Conservation (phyloP, 2,797 vertebrate species). For the Nyctalus aviator region DNA sequence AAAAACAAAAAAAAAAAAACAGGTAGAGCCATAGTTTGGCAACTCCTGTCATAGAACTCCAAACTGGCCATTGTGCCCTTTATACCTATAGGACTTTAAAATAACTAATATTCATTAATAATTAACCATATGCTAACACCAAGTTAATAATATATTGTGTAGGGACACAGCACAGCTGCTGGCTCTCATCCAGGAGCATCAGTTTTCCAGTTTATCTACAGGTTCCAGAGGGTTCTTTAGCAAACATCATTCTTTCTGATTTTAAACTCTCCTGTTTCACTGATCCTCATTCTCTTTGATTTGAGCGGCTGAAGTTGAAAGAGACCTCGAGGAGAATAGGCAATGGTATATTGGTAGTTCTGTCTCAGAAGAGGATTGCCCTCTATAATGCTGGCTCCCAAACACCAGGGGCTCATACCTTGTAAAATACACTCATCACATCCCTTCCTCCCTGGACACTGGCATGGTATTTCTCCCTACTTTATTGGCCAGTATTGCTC, state of each 20-base stretch:
- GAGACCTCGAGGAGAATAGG: not conserved
- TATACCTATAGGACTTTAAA: not conserved
- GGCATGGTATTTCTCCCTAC: not conserved
- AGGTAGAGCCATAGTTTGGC: not conserved
- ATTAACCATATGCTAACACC: not conserved
- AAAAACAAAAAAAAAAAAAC: no score
- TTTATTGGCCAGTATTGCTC: not conserved
- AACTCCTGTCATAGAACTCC: not conserved
- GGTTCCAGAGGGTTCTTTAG: not conserved
- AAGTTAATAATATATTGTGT: not conserved
- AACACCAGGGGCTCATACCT: not conserved
- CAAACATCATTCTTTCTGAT: not conserved
- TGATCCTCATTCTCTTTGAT: not conserved
- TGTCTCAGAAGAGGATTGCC: not conserved
- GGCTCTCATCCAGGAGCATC: not conserved
- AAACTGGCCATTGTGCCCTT: not conserved
- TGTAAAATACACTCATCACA: rapidly evolving
- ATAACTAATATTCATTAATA: not conserved
- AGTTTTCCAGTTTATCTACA: not conserved
- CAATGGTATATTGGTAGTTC: not conserved
- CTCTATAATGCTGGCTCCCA: not conserved
- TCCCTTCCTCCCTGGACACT: not conserved
- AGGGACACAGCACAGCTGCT: not conserved
- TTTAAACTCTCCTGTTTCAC: not conserved
- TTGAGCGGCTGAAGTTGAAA: not conserved